A percentile compares a stretch with the other conserved stretches of the same genome.
Evolutionary conservation across 23 tunicate genomes (phyloP).

Genomic region (Halocynthia roretzi): DNA sequence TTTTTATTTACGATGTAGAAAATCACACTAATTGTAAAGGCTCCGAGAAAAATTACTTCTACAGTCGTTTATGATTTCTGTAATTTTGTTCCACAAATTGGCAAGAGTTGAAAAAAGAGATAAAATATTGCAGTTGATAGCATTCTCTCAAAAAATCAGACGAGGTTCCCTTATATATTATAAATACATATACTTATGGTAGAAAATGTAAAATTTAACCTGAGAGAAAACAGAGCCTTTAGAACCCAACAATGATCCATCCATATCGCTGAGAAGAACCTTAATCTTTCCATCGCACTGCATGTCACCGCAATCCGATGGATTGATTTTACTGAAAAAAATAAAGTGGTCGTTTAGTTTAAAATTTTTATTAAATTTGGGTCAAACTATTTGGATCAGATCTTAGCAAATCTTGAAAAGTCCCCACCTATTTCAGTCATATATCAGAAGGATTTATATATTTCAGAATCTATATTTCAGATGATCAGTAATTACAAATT

Average conservation of each 20-base stretch:
- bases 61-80: no score
- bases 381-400: no score
- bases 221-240: conserved; percentile 63
- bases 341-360: not conserved
- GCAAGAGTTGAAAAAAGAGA: no score
- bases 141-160: not conserved
- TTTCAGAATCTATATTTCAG: no score
- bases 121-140: no score
- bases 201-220: not conserved
- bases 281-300: conserved; percentile 92
- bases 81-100: no score
- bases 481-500: not conserved
- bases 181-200: no score
- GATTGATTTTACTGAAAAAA: conserved; percentile 59
- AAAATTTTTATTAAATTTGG: no score
- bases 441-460: no score
- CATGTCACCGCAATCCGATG: conserved; percentile 98
- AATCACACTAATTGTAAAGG: not conserved
- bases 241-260: conserved; percentile 67
- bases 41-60: no score
- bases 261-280: conserved; percentile 80
- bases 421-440: no score
- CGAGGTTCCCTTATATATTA: not conserved
- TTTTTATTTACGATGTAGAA: not conserved
- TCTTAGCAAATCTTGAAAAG: no score